Base-by-base conservation (phyloP, 1,140 invertebrate species). In the Triops cancriformis region DNA sequence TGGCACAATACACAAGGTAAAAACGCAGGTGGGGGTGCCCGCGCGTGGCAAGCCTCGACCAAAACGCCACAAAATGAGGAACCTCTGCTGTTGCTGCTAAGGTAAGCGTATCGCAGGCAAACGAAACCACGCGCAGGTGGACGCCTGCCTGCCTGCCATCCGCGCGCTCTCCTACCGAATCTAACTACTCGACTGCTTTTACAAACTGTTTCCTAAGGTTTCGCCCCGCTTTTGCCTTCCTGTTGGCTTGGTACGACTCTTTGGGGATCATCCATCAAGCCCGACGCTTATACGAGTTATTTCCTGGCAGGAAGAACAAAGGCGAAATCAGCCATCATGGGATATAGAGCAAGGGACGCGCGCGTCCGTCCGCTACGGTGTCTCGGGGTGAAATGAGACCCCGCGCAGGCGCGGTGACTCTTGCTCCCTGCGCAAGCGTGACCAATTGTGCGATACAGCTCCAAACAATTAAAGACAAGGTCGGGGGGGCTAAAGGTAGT, bases 21-120 rank as follows among this genome's bases (percentile, higher is more conserved):
- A 64, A 64, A 64, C 51, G 51, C 51, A 64, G 51, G 51, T 64
- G 51, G 51, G 51, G 51, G n/a, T 64, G 51, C 51, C 51, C 51
- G 51, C 51, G 51, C 51, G 51, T 64, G 51, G 51, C 51, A 23
- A 64, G 51, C 14, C 14, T 7, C 2, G 31, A 37, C 31, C 31
- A 37, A 37, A 37, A 37, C 31, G 31, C 31, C 31, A 37, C 31
- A 37, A 37, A 7, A 37, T 37, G 31, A 37, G 31, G 31, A 37
- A 37, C 31, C 31, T 37, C 31, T 37, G 31, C 51, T 64, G 14
- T 64, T 18, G 51, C 51, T 64, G 51, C 18, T 14, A 64, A n/a
- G 23, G 31, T 37, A 64, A 64, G 51, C 51, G 51, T 64, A 64
- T 64, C 51, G 51, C 51, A 23, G 51, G 18, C 11, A 23, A 64